Percentiles rank a stretch among this genome's conserved stretches.
Conservation (phyloP, 2,888 invertebrate species). For the Coenonympha glycerion region DNA sequence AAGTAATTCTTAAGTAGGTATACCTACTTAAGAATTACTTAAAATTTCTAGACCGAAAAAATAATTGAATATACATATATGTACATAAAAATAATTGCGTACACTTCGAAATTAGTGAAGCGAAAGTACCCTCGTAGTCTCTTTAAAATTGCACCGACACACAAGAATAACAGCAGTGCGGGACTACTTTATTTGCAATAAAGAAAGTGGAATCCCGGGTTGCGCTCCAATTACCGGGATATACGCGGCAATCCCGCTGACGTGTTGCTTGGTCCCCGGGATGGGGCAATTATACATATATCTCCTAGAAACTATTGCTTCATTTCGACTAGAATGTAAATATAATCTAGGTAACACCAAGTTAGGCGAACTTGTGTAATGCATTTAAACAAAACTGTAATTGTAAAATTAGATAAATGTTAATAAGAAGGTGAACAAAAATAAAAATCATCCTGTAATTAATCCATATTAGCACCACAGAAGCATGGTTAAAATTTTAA, state of each 20-base stretch:
- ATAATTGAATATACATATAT: background rate
- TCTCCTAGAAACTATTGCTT: conserved; percentile 48
- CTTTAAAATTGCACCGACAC: conserved; percentile 34
- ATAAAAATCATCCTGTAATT: too few species aligned
- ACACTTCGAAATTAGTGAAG: background rate
- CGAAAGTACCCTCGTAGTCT: conserved; percentile 15
- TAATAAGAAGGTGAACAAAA: too few species aligned
- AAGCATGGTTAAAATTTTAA: too few species aligned
- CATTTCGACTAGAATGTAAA: conserved; percentile 37
- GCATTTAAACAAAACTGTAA: too few species aligned
- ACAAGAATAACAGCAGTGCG: conserved; percentile 62
- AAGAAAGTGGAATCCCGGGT: conserved; percentile 74
- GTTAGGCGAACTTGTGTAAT: too few species aligned
- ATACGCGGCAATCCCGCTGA: conserved; percentile 72
- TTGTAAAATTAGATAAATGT: too few species aligned
- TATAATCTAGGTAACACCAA: background rate
- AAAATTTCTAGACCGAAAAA: too few species aligned
- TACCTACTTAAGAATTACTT: too few species aligned
- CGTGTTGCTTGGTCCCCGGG: conserved; percentile 60
- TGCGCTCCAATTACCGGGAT: conserved; percentile 74
- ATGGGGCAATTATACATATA: conserved; percentile 65
- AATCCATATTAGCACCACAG: too few species aligned
- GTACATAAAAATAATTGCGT: background rate
- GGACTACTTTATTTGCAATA: conserved; percentile 74
- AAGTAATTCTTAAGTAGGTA: too few species aligned